phyloP scores from a whole-genome alignment of 2,888 invertebrate species.

The Nephrotoma appendiculata region DNA sequence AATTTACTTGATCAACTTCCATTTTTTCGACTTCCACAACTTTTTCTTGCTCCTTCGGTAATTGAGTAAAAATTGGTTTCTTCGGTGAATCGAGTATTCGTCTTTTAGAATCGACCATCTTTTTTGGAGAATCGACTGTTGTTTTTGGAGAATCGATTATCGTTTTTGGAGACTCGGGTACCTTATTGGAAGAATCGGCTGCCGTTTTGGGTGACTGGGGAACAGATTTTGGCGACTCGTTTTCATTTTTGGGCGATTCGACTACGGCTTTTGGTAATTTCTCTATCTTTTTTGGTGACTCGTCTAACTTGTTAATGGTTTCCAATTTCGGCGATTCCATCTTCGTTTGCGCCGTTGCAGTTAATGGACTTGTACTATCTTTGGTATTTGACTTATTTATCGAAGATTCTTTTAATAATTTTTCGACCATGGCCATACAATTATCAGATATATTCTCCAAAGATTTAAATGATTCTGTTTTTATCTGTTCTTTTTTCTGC shows the following conservation, averaged over 20 bases:
- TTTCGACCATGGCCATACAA: background rate
- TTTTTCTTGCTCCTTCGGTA: background rate
- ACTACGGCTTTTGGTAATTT: background rate
- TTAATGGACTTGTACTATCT: background rate
- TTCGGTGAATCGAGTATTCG: too few species aligned
- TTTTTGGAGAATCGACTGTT: too few species aligned
- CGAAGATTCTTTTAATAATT: background rate
- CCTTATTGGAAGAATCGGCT: too few species aligned
- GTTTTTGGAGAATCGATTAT: too few species aligned
- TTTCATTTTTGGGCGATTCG: background rate
- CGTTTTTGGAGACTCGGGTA: too few species aligned
- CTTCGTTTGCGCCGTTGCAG: background rate
- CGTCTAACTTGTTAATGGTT: too few species aligned
- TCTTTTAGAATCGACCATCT: too few species aligned
- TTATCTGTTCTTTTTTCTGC: background rate
- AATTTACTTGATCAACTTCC: background rate
- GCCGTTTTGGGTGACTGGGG: too few species aligned
- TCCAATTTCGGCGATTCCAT: background rate
- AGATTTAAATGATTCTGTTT: background rate
- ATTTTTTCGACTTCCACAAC: background rate
- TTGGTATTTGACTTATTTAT: background rate
- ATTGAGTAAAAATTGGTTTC: background rate
- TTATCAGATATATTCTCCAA: background rate
- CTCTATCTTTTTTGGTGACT: background rate
- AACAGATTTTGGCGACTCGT: too few species aligned